These are phyloP conservation scores for Rostratula benghalensis DNA, from an alignment of 2,113 vertebrate species.

Conservation along the genomic window DNA sequence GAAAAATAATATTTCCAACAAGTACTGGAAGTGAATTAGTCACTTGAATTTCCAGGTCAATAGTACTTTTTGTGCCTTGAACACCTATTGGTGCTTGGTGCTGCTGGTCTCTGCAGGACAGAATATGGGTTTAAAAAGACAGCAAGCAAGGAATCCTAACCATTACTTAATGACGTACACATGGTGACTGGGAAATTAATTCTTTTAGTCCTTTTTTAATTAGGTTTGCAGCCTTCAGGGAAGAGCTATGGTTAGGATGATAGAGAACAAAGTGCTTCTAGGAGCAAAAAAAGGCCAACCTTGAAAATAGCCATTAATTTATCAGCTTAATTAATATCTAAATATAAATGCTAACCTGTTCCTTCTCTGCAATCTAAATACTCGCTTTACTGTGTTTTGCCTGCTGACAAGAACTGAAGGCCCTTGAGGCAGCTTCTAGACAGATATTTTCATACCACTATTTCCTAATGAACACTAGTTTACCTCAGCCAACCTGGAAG, in stretches of 20 bases:
- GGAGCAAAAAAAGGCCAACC: not conserved
- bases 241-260: not conserved
- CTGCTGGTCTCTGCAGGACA: not conserved
- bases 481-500: not conserved
- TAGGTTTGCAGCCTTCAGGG: slow-evolving; percentile 34
- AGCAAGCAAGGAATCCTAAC: not conserved
- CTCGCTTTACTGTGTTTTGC: not conserved
- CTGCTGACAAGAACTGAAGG: not conserved
- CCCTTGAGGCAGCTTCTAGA: not conserved
- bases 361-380: not conserved
- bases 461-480: not conserved
- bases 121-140: not conserved
- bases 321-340: not conserved
- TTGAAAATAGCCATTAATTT: not conserved
- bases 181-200: not conserved
- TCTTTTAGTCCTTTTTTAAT: slow-evolving; percentile 2
- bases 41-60: not conserved
- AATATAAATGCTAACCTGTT: not conserved
- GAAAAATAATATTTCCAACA: not conserved
- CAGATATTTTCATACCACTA: not conserved
- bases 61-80: not conserved
- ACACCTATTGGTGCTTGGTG: not conserved
- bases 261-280: not conserved
- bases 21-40: not conserved
- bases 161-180: not conserved